A percentile compares a stretch with the other conserved stretches of the same genome.
phyloP scores from a whole-genome alignment of 2,888 invertebrate species.

The Leptopterna dolabrata region DNA sequence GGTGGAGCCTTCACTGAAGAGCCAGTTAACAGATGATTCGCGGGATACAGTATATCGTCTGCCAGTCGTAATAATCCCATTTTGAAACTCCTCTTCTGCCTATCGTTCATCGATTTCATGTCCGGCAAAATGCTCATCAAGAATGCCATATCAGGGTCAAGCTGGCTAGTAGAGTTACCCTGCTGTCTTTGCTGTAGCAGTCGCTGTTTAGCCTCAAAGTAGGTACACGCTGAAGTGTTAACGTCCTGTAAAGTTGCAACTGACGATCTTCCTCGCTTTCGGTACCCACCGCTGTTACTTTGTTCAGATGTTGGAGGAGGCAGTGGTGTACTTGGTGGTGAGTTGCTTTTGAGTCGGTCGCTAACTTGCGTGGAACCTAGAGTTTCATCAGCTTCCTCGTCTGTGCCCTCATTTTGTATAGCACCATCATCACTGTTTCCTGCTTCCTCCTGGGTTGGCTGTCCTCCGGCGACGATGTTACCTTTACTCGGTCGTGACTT shows the following conservation, averaged over 20 bases:
- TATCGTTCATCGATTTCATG: background rate
- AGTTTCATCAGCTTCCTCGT: background rate
- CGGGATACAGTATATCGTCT: background rate
- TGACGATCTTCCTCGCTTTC: background rate
- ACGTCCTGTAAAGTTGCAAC: background rate
- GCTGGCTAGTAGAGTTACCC: background rate
- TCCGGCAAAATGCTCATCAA: background rate
- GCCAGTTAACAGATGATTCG: background rate
- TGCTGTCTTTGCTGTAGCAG: no score
- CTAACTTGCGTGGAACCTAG: constrained; percentile 4
- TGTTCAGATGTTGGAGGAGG: background rate
- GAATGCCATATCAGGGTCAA: background rate
- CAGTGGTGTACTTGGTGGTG: constrained; percentile 3
- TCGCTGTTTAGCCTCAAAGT: no score
- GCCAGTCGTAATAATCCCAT: background rate
- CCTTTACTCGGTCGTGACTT: background rate
- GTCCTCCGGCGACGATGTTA: constrained; percentile 9
- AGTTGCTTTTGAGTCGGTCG: background rate
- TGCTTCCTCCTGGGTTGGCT: constrained; percentile 1
- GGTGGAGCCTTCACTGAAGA: background rate
- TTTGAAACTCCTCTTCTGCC: background rate
- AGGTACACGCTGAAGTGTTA: background rate
- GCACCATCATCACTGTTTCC: background rate
- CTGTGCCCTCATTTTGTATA: background rate
- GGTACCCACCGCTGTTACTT: background rate